These are phyloP conservation scores for Campoplex nolae DNA, from an alignment of 2,888 invertebrate genomes.

Conservation along the genomic window DNA sequence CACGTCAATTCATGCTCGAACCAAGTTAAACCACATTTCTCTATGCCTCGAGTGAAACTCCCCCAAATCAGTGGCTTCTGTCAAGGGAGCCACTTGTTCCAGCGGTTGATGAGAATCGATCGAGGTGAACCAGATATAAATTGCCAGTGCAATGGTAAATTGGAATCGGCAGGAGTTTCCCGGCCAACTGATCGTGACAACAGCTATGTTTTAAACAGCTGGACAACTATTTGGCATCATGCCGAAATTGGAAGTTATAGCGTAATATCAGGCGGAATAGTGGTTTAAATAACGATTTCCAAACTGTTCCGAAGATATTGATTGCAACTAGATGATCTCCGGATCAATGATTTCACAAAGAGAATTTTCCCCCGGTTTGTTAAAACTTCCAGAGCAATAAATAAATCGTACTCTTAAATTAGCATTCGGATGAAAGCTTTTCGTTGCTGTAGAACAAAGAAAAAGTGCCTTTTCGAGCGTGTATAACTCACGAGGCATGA, in stretches of 20 bases:
- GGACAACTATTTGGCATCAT: background rate
- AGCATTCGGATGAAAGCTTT: background rate
- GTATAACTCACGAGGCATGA: background rate
- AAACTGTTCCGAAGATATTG: background rate
- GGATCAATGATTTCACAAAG: background rate
- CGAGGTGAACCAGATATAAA: constrained; percentile 53
- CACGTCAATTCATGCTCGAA: background rate
- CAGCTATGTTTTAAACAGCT: background rate
- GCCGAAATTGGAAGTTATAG: background rate
- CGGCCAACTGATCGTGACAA: background rate
- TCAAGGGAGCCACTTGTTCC: constrained; percentile 18
- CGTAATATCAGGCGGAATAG: background rate
- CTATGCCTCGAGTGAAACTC: background rate
- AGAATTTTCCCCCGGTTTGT: background rate
- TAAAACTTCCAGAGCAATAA: background rate
- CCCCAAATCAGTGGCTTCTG: constrained; percentile 37
- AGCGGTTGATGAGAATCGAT: constrained; percentile 56
- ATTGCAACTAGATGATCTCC: background rate
- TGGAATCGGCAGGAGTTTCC: background rate
- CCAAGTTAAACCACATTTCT: constrained; percentile 4
- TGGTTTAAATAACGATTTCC: background rate
- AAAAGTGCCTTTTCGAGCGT: background rate
- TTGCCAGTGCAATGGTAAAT: background rate
- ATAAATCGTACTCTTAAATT: background rate
- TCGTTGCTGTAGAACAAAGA: background rate